Conservation (phyloP, 2,888 invertebrate genomes). For the Eueremaeus valkanovi region DNA sequence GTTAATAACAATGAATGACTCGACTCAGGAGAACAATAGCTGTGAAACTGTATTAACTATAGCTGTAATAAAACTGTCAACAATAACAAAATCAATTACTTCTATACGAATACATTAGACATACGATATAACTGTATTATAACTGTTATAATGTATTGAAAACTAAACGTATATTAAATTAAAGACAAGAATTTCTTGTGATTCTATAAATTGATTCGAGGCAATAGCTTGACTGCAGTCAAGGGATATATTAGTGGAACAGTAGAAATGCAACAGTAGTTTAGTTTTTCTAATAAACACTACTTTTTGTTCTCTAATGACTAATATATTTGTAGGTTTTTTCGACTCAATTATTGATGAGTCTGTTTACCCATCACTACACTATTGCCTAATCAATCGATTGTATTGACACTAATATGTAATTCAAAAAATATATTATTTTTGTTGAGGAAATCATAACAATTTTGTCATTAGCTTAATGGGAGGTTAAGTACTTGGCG, state of each 20-base stretch:
- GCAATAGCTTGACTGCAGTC: neutral
- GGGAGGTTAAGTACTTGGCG: neutral
- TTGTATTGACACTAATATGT: slow-evolving; percentile 7
- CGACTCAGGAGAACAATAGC: neutral
- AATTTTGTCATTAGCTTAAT: neutral
- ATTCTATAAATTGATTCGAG: neutral
- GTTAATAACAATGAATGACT: neutral
- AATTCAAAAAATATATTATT: neutral
- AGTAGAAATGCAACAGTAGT: neutral
- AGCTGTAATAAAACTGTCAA: slow-evolving; percentile 9
- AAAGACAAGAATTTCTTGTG: slow-evolving; percentile 18
- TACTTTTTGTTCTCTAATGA: neutral
- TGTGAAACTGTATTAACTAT: neutral
- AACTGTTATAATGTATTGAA: neutral
- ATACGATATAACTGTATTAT: neutral
- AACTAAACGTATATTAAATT: slow-evolving; percentile 2
- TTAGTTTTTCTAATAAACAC: neutral
- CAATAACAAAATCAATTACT: slow-evolving; percentile 7
- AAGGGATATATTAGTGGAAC: neutral
- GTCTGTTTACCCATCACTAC: neutral
- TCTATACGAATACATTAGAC: neutral
- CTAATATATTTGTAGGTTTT: neutral
- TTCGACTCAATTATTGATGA: neutral
- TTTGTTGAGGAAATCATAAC: neutral
- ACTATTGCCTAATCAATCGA: neutral